Percentiles rank a stretch among this genome's conserved stretches.
These are phyloP conservation scores for Melanargia galathea DNA, from an alignment of 2,888 invertebrate species.

Conservation along the genomic window DNA sequence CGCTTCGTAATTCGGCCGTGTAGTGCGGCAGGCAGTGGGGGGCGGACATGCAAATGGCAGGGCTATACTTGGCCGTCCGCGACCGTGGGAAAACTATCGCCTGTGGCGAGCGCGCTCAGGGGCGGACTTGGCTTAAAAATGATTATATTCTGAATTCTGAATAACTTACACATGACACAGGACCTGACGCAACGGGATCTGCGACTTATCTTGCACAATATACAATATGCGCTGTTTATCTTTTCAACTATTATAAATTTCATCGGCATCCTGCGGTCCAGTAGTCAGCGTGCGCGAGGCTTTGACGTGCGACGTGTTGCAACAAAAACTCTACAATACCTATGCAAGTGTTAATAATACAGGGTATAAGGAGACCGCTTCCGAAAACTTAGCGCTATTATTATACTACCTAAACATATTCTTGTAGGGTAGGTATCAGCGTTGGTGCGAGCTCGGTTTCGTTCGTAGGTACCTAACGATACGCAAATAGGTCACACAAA, in stretches of 20 bases:
- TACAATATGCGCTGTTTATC: no score
- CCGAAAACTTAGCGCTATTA: no score
- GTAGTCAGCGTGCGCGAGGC: background rate
- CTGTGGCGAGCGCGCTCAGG: conserved; percentile 74
- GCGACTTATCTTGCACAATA: no score
- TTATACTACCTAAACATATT: no score
- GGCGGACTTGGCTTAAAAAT: conserved; percentile 50
- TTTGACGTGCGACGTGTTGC: background rate
- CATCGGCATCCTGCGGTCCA: background rate
- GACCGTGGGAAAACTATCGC: conserved; percentile 83
- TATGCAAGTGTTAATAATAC: background rate
- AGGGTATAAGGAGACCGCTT: no score
- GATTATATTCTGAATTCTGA: background rate
- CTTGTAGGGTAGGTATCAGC: no score
- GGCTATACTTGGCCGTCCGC: conserved; percentile 74
- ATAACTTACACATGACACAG: background rate
- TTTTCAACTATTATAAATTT: no score
- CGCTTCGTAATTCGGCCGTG: conserved; percentile 55
- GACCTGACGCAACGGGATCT: no score
- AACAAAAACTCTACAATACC: background rate
- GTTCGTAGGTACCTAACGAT: no score
- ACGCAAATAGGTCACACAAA: no score
- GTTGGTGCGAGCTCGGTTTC: no score
- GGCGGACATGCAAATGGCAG: conserved; percentile 79
- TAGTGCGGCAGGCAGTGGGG: conserved; percentile 73